Conservation (phyloP, 2,113 vertebrate species). For the Electrona antarctica region DNA sequence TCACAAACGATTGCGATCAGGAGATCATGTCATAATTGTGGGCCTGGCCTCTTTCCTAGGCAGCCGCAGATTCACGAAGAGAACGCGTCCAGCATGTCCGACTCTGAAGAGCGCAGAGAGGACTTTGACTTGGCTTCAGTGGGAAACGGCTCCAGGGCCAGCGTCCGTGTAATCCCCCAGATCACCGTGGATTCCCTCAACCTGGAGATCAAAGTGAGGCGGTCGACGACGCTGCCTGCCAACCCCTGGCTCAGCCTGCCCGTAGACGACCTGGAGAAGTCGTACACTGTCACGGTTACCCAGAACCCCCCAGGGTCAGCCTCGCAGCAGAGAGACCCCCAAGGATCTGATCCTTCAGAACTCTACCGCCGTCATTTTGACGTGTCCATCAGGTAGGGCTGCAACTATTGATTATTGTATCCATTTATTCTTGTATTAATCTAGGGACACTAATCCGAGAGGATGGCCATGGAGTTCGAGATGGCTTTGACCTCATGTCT, state of each 20-base stretch:
- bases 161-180: conserved; percentile 67
- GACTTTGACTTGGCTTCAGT: conserved; percentile 22
- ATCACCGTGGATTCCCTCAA: conserved; percentile 54
- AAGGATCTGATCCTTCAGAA: not conserved
- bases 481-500: no score
- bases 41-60: not conserved
- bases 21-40: no score
- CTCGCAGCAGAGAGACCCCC: conserved; percentile 1
- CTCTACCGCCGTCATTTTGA: fast-evolving
- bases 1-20: no score
- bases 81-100: conserved; percentile 33
- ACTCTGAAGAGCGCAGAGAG: conserved; percentile 33
- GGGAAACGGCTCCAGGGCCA: conserved; percentile 38
- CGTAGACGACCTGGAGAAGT: conserved; percentile 71
- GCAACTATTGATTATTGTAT: no score
- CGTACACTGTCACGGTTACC: conserved; percentile 70
- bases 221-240: conserved; percentile 46
- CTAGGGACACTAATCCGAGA: no score
- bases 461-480: no score
- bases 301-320: conserved; percentile 35
- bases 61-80: conserved; percentile 40
- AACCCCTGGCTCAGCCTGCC: conserved; percentile 81
- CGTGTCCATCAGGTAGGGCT: not conserved
- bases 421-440: no score
- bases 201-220: conserved; percentile 73